Percentiles rank a stretch among this genome's conserved stretches.
Evolutionary conservation across 2,888 invertebrate genomes (phyloP).

Genomic region (Aethes cnicana): DNA sequence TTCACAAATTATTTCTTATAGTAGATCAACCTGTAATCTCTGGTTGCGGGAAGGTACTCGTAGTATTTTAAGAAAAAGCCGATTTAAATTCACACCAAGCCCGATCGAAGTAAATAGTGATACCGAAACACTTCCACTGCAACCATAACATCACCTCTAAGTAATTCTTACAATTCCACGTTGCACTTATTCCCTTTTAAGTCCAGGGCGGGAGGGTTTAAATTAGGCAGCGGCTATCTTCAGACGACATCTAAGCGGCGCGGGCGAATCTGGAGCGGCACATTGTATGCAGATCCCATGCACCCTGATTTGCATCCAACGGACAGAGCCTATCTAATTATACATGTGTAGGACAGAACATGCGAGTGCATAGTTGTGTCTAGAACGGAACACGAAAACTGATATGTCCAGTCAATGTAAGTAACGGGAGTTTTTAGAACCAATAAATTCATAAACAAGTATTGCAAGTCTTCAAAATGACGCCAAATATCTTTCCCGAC

Average conservation of each 20-base stretch:
- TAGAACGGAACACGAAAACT: too few relatives aligned
- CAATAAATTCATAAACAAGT: slow-evolving; percentile 9
- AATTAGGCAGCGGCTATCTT: slow-evolving; percentile 71
- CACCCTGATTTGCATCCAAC: slow-evolving; percentile 68
- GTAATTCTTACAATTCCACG: neutral
- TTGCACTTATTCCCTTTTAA: slow-evolving; percentile 22
- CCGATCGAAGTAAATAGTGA: too few relatives aligned
- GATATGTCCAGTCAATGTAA: too few relatives aligned
- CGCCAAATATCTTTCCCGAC: slow-evolving; percentile 58
- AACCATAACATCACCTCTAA: too few relatives aligned
- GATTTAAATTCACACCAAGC: too few relatives aligned
- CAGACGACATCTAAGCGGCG: slow-evolving; percentile 63
- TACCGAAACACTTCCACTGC: too few relatives aligned
- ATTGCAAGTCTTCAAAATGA: slow-evolving; percentile 53
- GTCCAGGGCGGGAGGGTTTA: slow-evolving; percentile 45
- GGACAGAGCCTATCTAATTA: slow-evolving; percentile 48
- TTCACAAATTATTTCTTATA: too few relatives aligned
- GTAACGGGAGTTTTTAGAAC: neutral
- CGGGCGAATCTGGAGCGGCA: slow-evolving; percentile 63
- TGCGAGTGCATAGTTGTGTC: too few relatives aligned
- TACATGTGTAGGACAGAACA: slow-evolving; percentile 23
- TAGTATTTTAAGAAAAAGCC: too few relatives aligned
- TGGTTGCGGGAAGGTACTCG: too few relatives aligned
- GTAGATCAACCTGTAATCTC: too few relatives aligned
- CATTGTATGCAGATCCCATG: slow-evolving; percentile 78